phyloP scores from a whole-genome alignment of 2,797 vertebrate species.

The Lacerta agilis region DNA sequence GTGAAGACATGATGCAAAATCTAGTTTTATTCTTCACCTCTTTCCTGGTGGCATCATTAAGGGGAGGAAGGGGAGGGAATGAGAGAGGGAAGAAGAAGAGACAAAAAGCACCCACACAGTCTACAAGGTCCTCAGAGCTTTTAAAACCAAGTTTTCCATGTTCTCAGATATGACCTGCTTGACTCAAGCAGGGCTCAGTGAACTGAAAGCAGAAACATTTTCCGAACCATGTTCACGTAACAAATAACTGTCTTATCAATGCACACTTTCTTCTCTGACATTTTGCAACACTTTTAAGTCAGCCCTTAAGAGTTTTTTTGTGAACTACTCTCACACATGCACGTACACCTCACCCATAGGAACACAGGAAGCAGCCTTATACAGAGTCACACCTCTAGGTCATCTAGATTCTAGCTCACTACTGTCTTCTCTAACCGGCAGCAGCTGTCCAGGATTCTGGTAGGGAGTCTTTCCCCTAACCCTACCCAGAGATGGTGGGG shows the following conservation, averaged over 20 bases:
- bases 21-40: neutral
- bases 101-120: conserved; percentile 6
- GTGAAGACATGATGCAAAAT: neutral
- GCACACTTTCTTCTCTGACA: neutral
- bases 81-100: conserved; percentile 32
- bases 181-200: conserved; percentile 51
- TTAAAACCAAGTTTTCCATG: conserved; percentile 34
- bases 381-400: no score
- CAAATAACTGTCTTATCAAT: neutral
- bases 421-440: no score
- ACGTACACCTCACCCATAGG: neutral
- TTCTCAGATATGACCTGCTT: conserved; percentile 45
- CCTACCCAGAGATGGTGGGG: no score
- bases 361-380: no score
- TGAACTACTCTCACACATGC: neutral
- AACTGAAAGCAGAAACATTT: neutral
- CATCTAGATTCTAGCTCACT: no score
- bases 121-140: conserved; percentile 13
- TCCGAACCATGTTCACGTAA: neutral
- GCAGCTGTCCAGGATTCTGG: no score
- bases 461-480: no score
- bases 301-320: neutral
- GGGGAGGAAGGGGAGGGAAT: neutral
- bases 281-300: neutral
- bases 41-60: neutral